Conservation (phyloP, 2,888 invertebrate species). For the Cinara cedri region DNA sequence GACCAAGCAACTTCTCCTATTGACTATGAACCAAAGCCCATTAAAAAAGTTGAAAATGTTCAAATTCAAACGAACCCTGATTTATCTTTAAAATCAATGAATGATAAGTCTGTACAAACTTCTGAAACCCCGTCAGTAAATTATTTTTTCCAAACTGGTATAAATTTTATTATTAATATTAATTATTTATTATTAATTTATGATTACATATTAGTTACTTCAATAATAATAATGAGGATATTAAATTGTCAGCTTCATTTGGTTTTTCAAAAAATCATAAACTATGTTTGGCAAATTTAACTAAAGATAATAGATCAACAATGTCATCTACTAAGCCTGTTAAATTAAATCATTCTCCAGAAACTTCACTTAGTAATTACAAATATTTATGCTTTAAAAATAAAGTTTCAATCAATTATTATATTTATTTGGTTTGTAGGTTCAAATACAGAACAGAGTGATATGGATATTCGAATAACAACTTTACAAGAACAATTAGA, state of each 20-base stretch:
- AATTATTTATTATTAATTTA: not conserved
- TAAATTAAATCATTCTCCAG: not conserved
- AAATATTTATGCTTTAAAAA: not conserved
- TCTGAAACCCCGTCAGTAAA: conserved; percentile 5
- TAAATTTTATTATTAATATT: not conserved
- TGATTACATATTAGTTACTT: conserved; percentile 13
- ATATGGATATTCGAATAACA: conserved; percentile 11
- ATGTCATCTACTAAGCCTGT: not conserved
- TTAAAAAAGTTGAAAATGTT: conserved; percentile 11
- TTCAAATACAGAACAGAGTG: conserved; percentile 44
- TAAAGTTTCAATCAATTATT: not conserved
- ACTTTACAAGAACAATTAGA: conserved; percentile 39
- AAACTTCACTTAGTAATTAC: conserved; percentile 32
- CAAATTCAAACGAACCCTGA: conserved; percentile 14
- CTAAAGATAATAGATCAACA: not conserved
- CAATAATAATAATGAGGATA: not conserved
- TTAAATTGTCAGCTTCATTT: not conserved
- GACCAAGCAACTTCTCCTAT: conserved; percentile 39
- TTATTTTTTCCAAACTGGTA: too few species aligned
- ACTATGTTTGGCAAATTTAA: not conserved
- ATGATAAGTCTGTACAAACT: conserved; percentile 33
- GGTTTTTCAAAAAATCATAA: not conserved
- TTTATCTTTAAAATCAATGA: not conserved
- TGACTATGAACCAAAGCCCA: not conserved
- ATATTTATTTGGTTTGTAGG: conserved; percentile 24